Base-by-base conservation (phyloP, 2,113 vertebrate species). In the Tachysurus vachellii region DNA sequence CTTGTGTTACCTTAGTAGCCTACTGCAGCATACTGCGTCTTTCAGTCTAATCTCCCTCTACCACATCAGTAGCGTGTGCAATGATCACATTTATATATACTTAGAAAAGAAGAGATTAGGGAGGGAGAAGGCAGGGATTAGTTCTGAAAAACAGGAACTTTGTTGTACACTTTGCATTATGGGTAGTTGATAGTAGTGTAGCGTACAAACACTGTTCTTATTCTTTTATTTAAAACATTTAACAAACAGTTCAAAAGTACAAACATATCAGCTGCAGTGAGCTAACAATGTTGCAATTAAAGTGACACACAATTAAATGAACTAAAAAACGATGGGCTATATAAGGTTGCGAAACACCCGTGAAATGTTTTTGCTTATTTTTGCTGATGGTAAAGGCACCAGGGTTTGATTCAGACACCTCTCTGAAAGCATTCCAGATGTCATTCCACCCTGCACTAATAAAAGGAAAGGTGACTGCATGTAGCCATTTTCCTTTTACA, bases 391-490 rank as follows among this genome's bases (percentile, higher is more conserved):
- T 16, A 50, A 54, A 9, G 3, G 28, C 26, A 54, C 13, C 26
- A 54, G 75, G 26, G 5, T 26, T 76, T 11, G 5, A 14, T 76
- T 76, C 23, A 76, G 44, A 12, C 2, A 7, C 68, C 17, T 70
- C 7, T 71, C 5, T 71, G 17, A 36, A 10, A 19, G 7, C 17
- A 23, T n/a, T 50, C 42, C 36, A 76, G 44, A 50, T 23, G 50
- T 12, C 44, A 76, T 53, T 76, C 44, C 44, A 50, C 13, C 3
- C 73, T 53, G 44, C 73, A 53, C 11, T 76, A 44, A 76, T 80
- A 16, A 79, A 79, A 79, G 73, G 59, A 79, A 85, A 50, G 23
- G 56, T 44, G 26, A 31, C 9, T 11, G 64, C 84, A 85, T 85
- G 71, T 7, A 85, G 73, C n/a, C 42, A 17, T 77, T 44, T 57